These are phyloP conservation scores for Myodes glareolus DNA, from an alignment of 2,113 vertebrate species.

Conservation along the genomic window DNA sequence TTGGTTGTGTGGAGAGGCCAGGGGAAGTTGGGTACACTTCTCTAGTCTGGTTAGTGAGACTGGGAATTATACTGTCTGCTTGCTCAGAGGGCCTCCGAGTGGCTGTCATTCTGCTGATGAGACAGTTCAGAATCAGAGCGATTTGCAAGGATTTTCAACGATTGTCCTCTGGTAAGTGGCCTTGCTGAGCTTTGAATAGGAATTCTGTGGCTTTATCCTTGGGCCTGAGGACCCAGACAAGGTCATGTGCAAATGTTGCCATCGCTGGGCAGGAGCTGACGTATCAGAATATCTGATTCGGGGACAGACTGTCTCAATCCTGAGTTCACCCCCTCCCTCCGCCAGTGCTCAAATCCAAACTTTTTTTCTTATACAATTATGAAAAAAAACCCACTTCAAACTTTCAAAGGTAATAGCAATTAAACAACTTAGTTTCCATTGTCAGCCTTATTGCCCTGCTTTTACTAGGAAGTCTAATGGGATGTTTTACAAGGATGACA, in stretches of 20 bases:
- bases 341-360: conserved; percentile 4
- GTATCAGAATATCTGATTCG: not conserved
- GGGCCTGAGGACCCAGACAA: not conserved
- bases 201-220: not conserved
- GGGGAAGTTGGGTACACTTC: not conserved
- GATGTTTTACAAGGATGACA: conserved; percentile 66
- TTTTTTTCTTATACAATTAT: conserved; percentile 41
- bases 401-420: conserved; percentile 63
- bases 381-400: conserved; percentile 39
- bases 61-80: not conserved
- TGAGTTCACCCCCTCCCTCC: not conserved
- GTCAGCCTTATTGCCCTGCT: conserved; percentile 33
- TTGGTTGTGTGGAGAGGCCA: not conserved
- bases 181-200: not conserved
- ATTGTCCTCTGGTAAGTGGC: not conserved
- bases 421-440: conserved; percentile 54
- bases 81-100: not conserved
- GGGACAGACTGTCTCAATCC: not conserved
- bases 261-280: not conserved
- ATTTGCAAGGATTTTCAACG: not conserved
- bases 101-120: not conserved
- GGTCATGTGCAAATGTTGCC: not conserved
- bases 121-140: not conserved
- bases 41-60: not conserved
- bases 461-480: conserved; percentile 57